Evolutionary conservation across 2,113 vertebrate species (phyloP), one percentile per base, ranked within the genome.

Genomic region (Lethenteron reissneri): DNA sequence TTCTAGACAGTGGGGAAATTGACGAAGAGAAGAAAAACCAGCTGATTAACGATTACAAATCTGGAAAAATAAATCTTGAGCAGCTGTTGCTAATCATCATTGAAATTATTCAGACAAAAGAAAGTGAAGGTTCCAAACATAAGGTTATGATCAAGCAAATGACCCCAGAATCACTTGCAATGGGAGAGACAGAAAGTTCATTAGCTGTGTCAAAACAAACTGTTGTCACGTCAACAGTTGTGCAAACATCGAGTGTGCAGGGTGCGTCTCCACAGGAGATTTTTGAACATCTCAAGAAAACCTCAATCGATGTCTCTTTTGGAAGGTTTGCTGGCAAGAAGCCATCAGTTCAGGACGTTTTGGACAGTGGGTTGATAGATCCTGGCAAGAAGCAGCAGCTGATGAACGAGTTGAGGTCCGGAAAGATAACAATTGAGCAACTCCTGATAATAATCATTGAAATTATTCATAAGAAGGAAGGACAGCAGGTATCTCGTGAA

Each of bases 351-450:
- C 90, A 89, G 89, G 83, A 87, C 2, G 76, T 91, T 0, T 81
- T 95, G 10, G 86, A 83, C 57, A 88, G 89, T 0, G 85, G 90
- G 41, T 41, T 41, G 11, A 59, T 92, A 19, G 82, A 79, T 0
- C 82, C 86, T 4, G 80, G 84, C 1, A 74, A 77, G 1, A 80
- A 77, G 2, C 73, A 77, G 0, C 79, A 84, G 1, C 12, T 85
- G 2, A 71, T 84, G 1, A 72, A 59, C 1, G 72, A 73, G 1
- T 85, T 83, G 2, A 80, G 75, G 3, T 0, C 0, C 0, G 21
- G 77, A 1, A 75, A 74, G 12, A 71, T 78, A 0, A 72, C 62
- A 2, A 68, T 78, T 0, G 0, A 80, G 21, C 78, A 81, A 25
- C 71, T 85, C 2, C 3, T 72, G 14, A 71, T 71, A 1, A 8